Evolutionary conservation across 2,113 vertebrate species (phyloP), one percentile per base, ranked within the genome.

Genomic region (Heterotis niloticus): DNA sequence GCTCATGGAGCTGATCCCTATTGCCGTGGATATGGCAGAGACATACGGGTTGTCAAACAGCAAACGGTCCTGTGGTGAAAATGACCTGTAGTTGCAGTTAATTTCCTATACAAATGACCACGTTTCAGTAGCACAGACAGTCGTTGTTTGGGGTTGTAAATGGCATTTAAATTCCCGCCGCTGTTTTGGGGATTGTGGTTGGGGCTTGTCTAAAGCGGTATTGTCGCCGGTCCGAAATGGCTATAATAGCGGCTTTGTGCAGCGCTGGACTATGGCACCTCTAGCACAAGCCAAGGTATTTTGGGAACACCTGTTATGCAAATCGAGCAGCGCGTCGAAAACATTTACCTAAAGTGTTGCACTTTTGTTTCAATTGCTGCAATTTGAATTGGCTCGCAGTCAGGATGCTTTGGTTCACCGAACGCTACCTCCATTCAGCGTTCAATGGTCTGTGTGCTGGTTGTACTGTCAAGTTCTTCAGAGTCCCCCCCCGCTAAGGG

Each of bases 181-280:
- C 57, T 77, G 73, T 69, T 77, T 67, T 64, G 54, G 73, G 67
- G 75, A 60, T 84, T 82, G 73, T 81, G 85, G 85, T 56, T 52
- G 57, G 10, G 56, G 29, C 77, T 75, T 79, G 60, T 84, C 81
- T 78, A 67, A 83, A 77, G 23, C 16, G 62, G 72, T 28, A 86
- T 83, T 88, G 81, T 85, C 17, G 80, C 82, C 76, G 56, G 60
- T 79, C 67, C 76, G 78, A 29, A 70, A 18, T 13, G 60, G 75
- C 76, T 85, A 79, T 80, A 89, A 85, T 81, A 26, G 69, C 64
- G 80, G 65, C 89, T 85, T 92, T 91, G 88, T 91, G 20, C 64
- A 77, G 76, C 12, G 59, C 29, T 60, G 28, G 17, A 71, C 54
- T 10, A 28, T 54, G 67, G 68, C 77, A 54, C 74, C 79, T 83